Base-by-base conservation (phyloP, 1,140 invertebrate genomes). In the Hylyphantes graminicola region DNA sequence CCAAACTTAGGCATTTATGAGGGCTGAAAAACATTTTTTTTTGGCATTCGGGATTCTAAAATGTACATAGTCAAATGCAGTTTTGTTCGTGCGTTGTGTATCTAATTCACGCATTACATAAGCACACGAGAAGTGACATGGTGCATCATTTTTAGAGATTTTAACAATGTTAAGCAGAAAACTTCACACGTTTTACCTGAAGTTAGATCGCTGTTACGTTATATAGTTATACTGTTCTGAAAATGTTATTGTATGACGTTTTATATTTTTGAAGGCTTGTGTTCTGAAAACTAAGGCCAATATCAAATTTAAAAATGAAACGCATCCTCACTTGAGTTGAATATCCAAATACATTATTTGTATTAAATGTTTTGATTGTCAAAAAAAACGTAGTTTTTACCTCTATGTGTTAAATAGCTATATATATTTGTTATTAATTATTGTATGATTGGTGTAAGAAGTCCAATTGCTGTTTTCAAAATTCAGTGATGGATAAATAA, bases 401-500 rank as follows among this genome's bases (percentile, higher is more conserved):
- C 80, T 83, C 35, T 13, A 75, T 65, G 80, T 83, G 80, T 83
- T 83, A 83, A 59, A 83, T 75, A 75, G 72, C 67, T 81, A 19
- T 83, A 54, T 83, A 83, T 75, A 83, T 83, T 83, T 83, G 70
- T 83, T 83, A 83, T 48, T 73, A 73, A 80, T 54, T 70, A 53
- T 61, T 61, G 61, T 83, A 65, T 83, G 63, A 83, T 83, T 83
- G 80, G 21, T 83, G 80, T 82, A 65, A 13, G 48, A 65, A 82
- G 75, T 19, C 59, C 55, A 65, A 74, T 83, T 74, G 80, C 80
- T 83, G 80, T 75, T 83, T 83, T 65, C 55, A 59, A 74, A 83
- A 74, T 54, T 80, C 64, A 68, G 77, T 80, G 59, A 59, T 70
- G 54, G 65, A 55, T 80, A 61, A 80, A 80, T 80, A 80, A 80